phyloP scores from a whole-genome alignment of 2,113 vertebrate species.

The Microtus montanus region DNA sequence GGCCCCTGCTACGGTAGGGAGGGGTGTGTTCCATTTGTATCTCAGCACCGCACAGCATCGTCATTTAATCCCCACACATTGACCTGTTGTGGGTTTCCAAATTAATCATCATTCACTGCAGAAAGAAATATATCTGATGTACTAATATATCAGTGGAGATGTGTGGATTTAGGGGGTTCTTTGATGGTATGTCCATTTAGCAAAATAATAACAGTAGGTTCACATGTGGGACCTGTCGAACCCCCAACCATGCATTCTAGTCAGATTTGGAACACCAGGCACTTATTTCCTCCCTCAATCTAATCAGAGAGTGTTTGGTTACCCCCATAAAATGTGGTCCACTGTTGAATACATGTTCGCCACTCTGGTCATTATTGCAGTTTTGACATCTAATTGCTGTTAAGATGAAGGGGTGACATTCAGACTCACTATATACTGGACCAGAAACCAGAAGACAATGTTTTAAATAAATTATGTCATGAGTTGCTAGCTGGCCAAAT shows the following conservation, averaged over 20 bases:
- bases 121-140: too few species aligned
- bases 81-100: not conserved
- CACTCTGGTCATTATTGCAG: not conserved
- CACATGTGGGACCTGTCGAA: not conserved
- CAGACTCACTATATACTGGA: not conserved
- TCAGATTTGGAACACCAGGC: not conserved
- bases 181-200: not conserved
- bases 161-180: too few species aligned
- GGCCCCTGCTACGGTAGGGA: not conserved
- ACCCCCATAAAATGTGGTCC: not conserved
- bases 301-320: not conserved
- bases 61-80: not conserved
- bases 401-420: not conserved
- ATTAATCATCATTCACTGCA: not conserved
- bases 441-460: not conserved
- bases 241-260: not conserved
- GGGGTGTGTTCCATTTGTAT: not conserved
- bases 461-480: not conserved
- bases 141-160: not conserved
- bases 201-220: not conserved
- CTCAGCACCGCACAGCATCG: not conserved
- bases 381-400: not conserved
- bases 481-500: not conserved
- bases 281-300: not conserved
- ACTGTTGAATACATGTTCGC: not conserved